Percentiles rank a stretch among this genome's conserved stretches.
These are phyloP conservation scores for Acromyrmex heyeri DNA, from an alignment of 1,140 invertebrate genomes.

Conservation along the genomic window DNA sequence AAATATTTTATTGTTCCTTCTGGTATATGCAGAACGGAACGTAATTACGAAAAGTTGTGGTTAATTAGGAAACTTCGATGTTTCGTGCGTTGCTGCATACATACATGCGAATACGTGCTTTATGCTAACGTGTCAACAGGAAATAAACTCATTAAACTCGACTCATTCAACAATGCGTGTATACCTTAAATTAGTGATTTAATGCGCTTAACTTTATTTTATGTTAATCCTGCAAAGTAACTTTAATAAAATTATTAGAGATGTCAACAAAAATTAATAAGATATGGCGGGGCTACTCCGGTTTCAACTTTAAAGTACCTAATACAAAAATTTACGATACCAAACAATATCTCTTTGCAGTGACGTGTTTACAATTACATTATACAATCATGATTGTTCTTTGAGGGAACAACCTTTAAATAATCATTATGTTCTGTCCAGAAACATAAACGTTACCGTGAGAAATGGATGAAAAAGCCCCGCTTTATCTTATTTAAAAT, in stretches of 20 bases:
- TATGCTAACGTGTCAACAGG: conserved; percentile 2
- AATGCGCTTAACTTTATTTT: background rate
- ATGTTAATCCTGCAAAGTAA: background rate
- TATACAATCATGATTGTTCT: too few relatives aligned
- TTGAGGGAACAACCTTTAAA: too few relatives aligned
- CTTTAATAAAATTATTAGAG: conserved; percentile 18
- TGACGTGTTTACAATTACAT: too few relatives aligned
- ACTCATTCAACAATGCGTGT: conserved; percentile 18
- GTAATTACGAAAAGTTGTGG: conserved; percentile 45
- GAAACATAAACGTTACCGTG: too few relatives aligned
- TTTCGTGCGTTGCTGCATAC: background rate
- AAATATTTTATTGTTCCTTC: conserved; percentile 30
- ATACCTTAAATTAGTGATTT: conserved; percentile 14
- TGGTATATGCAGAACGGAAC: background rate
- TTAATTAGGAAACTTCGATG: conserved; percentile 58
- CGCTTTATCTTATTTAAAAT: background rate
- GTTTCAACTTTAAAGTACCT: too few relatives aligned
- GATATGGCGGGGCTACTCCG: too few relatives aligned
- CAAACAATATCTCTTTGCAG: too few relatives aligned
- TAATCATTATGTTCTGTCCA: too few relatives aligned
- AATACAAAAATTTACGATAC: too few relatives aligned
- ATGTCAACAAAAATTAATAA: background rate
- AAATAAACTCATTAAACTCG: conserved; percentile 57
- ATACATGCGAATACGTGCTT: background rate
- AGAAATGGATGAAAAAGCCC: too few relatives aligned